Conservation (phyloP, 2,113 vertebrate genomes). For the Pithys albifrons region DNA sequence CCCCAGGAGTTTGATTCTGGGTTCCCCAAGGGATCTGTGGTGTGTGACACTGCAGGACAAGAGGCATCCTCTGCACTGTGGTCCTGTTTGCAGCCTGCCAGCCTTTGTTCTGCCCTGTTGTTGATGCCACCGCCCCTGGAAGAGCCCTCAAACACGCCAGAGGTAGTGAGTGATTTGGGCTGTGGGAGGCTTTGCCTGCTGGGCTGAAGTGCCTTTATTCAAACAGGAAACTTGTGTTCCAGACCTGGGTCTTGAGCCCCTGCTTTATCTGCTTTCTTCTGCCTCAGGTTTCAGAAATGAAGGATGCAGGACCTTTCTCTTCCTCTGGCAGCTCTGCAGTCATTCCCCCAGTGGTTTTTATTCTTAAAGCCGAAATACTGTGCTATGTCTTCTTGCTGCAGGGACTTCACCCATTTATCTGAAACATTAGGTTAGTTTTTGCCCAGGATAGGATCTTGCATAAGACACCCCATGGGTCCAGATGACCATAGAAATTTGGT, state of each 20-base stretch:
- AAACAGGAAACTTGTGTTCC: background rate
- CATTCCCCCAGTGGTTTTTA: background rate
- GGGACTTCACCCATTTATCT: background rate
- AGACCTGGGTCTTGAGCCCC: background rate
- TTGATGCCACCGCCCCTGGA: background rate
- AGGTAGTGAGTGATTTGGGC: background rate
- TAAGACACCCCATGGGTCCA: background rate
- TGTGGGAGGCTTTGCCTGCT: background rate
- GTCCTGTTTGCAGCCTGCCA: background rate
- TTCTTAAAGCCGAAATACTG: fast-evolving
- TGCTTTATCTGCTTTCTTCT: background rate
- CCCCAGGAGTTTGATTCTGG: background rate
- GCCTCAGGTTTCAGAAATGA: background rate
- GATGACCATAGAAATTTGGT: background rate
- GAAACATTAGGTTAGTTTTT: background rate
- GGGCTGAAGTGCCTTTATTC: background rate
- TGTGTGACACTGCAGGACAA: background rate
- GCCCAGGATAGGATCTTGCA: background rate
- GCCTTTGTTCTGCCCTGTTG: background rate
- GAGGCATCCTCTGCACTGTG: background rate
- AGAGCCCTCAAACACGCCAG: fast-evolving
- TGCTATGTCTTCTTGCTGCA: fast-evolving
- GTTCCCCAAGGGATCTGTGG: background rate
- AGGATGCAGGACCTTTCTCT: background rate
- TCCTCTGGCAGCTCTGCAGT: background rate